Evolutionary conservation across 2,797 vertebrate genomes (phyloP).

Genomic region (Gadopsis marmoratus): DNA sequence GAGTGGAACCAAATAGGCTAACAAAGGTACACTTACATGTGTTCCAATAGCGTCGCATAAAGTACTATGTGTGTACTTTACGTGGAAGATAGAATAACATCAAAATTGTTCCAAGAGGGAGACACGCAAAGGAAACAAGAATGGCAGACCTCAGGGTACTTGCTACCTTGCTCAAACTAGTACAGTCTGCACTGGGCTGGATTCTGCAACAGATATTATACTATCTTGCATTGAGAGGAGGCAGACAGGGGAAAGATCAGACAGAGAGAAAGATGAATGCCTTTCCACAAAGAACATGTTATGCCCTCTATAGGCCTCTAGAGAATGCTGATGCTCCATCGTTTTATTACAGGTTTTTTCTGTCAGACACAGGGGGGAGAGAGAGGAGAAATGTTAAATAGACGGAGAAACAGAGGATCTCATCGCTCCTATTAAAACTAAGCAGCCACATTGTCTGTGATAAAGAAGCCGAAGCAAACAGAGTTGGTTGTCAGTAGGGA

Average conservation of each 20-base stretch:
- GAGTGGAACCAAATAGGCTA: neutral
- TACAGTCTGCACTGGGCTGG: constrained; percentile 27
- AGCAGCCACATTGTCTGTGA: constrained; percentile 43
- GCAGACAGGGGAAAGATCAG: constrained; percentile 44
- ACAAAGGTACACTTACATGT: neutral
- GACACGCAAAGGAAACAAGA: neutral
- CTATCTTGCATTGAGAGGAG: constrained; percentile 25
- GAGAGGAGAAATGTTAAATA: constrained; percentile 41
- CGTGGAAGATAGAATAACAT: neutral
- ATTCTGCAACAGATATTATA: constrained; percentile 43
- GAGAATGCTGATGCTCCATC: constrained; percentile 80
- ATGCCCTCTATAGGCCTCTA: constrained; percentile 69
- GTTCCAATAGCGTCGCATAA: neutral
- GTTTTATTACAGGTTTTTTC: constrained; percentile 25
- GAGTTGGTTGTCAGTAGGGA: constrained; percentile 18
- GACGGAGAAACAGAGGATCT: constrained; percentile 54
- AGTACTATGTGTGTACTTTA: neutral
- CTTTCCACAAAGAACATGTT: constrained; percentile 44
- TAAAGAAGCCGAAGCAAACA: constrained; percentile 17
- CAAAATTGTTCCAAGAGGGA: neutral
- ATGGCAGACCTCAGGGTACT: neutral
- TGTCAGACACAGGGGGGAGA: neutral
- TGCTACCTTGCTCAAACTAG: constrained; percentile 12
- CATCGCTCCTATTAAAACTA: constrained; percentile 54
- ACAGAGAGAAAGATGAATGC: constrained; percentile 48